These are phyloP conservation scores for Smithornis capensis DNA, from an alignment of 2,113 vertebrate species.

Conservation along the genomic window DNA sequence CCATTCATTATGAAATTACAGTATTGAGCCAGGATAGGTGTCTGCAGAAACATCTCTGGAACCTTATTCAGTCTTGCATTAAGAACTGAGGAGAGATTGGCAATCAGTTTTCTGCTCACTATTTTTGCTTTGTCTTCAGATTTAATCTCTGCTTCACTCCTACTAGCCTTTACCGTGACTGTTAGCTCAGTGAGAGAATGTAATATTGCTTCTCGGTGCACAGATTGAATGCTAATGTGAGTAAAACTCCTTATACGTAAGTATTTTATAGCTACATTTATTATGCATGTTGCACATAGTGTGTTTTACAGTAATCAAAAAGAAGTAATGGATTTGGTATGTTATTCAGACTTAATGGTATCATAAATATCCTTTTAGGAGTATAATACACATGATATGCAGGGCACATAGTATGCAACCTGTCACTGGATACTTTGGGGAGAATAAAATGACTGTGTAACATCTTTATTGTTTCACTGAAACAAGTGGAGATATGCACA, in stretches of 20 bases:
- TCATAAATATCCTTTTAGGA: conserved; percentile 15
- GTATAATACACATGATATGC: background rate
- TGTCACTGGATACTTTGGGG: background rate
- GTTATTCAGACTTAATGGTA: conserved; percentile 1
- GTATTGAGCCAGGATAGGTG: background rate
- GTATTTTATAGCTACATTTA: conserved; percentile 39
- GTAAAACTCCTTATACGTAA: background rate
- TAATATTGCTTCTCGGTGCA: background rate
- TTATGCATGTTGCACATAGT: background rate
- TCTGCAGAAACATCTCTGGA: background rate
- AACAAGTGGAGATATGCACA: background rate
- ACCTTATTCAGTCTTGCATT: background rate
- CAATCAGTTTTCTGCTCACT: background rate
- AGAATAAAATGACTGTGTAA: background rate
- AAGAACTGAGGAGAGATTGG: background rate
- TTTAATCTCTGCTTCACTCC: background rate
- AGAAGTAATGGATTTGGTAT: conserved; percentile 13
- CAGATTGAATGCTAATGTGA: background rate
- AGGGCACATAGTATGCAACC: background rate
- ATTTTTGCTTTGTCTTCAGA: background rate
- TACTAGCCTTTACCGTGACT: background rate
- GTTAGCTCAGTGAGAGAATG: background rate
- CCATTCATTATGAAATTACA: background rate
- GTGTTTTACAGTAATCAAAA: background rate
- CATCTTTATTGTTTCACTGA: background rate